Evolutionary conservation across 2,113 vertebrate genomes (phyloP), one percentile per base, ranked within the genome.

Genomic region (Archocentrus centrarchus): DNA sequence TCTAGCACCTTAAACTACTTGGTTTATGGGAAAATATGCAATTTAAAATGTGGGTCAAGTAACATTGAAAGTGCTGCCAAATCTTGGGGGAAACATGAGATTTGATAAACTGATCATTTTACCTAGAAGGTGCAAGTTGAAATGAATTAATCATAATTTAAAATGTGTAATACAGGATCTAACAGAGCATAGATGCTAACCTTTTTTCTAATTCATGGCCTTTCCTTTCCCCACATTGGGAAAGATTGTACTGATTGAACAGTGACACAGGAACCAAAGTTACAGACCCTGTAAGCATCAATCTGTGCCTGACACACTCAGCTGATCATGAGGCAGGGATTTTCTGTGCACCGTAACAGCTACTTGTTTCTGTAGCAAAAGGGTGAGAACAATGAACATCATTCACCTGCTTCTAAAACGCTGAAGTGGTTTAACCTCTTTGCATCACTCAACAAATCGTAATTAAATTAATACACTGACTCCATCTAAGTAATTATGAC

Each of bases 141-240:
- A 80, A 70, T 59, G 37, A 59, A 60, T 73, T 27, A 44, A 24
- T 44, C 2, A 10, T 50, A n/a, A 32, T 50, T 81, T 60, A 47
- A 62, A 58, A 0, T 0, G 0, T 20, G 0, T 0, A 53, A 27
- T 73, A 0, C 66, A 53, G 66, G 66, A 53, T 73, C 66, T 24
- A 30, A 50, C 24, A 20, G 66, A 73, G 6, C 4, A 53, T 6
- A 3, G 68, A 0, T 2, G 3, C 1, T 2, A 5, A 58, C 17
- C 30, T 32, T 64, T 63, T 13, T 75, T 59, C 44, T 20, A 64
- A 30, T 59, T 76, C 59, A 22, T 4, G 2, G 59, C 81, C 37
- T 63, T 53, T 11, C 32, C 5, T 76, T 39, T 27, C 30, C 66
- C 0, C 57, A 53, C 20, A 73, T 32, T 41, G 68, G 35, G 27